Evolutionary conservation across 2,797 vertebrate genomes (phyloP).

Genomic region (Adrianichthys oophorus): DNA sequence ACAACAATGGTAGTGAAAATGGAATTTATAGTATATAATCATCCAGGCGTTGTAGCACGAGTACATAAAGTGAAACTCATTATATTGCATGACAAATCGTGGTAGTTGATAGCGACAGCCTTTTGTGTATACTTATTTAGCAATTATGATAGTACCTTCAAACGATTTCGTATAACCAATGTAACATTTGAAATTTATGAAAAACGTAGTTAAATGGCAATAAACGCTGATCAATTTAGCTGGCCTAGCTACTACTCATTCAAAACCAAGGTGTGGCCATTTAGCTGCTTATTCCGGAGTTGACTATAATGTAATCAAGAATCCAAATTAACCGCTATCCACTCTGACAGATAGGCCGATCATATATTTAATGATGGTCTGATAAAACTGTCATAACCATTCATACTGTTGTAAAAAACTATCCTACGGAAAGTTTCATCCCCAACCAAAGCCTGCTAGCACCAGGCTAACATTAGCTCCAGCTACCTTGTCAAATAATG

Average conservation of each 20-base stretch:
- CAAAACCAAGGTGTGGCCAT: constrained; percentile 77
- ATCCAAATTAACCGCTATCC: constrained; percentile 16
- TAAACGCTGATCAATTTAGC: constrained; percentile 22
- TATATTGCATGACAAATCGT: constrained; percentile 1
- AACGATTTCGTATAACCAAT: neutral
- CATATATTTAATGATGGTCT: constrained; percentile 13
- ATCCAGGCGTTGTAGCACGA: constrained; percentile 10
- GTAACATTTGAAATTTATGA: constrained; percentile 1
- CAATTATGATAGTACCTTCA: constrained; percentile 7
- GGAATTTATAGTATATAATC: neutral
- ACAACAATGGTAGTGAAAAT: neutral
- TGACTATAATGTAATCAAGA: constrained; percentile 33
- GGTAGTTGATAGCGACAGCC: neutral
- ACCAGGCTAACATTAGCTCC: constrained; percentile 53
- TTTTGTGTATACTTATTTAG: neutral
- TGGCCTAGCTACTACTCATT: constrained; percentile 62
- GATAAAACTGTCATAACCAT: constrained; percentile 27
- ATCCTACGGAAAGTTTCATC: constrained; percentile 61
- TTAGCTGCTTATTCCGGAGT: constrained; percentile 60
- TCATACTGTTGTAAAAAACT: constrained; percentile 35
- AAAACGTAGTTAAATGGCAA: neutral
- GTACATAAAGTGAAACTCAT: constrained; percentile 16
- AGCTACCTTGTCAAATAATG: constrained; percentile 61
- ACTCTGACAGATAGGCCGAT: constrained; percentile 7
- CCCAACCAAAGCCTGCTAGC: constrained; percentile 47